Evolutionary conservation across 2,888 invertebrate species (phyloP).

Genomic region (Cabera pusaria): DNA sequence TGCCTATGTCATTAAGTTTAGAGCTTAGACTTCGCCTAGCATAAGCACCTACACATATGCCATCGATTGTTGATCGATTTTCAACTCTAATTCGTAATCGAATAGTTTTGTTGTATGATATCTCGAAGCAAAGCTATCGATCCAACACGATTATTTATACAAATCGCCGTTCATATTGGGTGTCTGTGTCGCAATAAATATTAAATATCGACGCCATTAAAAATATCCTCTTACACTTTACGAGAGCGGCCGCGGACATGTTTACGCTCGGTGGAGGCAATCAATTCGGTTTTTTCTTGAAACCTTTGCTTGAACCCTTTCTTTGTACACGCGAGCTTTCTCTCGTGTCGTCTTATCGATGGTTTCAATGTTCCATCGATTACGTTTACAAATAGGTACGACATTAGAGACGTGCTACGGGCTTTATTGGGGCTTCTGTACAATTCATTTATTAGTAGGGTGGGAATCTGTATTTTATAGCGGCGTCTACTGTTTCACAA

Average conservation of each 20-base stretch:
- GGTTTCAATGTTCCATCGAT: constrained; percentile 1
- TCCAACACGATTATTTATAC: constrained; percentile 60
- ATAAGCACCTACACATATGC: constrained; percentile 1
- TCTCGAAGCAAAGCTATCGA: constrained; percentile 21
- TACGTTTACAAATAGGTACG: constrained; percentile 8
- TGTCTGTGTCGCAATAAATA: constrained; percentile 80
- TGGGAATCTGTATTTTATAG: too few species aligned
- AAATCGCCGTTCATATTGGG: constrained; percentile 78
- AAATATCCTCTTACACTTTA: constrained; percentile 82
- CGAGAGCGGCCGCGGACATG: constrained; percentile 74
- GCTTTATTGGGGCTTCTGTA: too few species aligned
- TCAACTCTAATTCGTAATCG: too few species aligned
- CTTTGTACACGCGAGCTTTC: constrained; percentile 57
- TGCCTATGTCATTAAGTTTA: constrained; percentile 3
- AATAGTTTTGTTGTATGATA: background rate
- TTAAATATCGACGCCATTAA: constrained; percentile 81
- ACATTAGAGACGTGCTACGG: too few species aligned
- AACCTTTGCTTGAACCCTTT: constrained; percentile 46
- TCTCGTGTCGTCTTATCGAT: constrained; percentile 33
- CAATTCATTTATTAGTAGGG: too few species aligned
- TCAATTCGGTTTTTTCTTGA: constrained; percentile 72
- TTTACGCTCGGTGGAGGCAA: constrained; percentile 75
- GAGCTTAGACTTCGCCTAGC: background rate
- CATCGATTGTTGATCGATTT: too few species aligned
- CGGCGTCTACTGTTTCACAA: too few species aligned